Evolutionary conservation across 2,888 invertebrate species (phyloP), one percentile per base, ranked within the genome.

Genomic region (Helicoverpa assulta): DNA sequence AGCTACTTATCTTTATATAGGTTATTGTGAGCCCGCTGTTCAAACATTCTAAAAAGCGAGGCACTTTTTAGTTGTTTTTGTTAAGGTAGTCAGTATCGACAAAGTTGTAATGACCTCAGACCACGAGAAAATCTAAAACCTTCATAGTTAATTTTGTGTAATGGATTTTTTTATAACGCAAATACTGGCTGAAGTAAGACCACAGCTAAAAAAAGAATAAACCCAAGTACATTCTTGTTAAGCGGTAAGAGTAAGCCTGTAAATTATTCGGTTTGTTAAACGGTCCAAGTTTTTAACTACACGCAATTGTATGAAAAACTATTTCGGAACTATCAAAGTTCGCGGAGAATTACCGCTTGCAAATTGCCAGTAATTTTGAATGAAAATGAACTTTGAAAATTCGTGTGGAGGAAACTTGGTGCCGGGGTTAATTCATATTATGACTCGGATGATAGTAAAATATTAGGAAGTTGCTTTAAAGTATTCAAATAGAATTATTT

Each of bases 291-390:
- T 89, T 88, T 85, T 84, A 89, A 88, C 88, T 86, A 83, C 81
- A 86, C 85, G 85, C 87, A 88, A 86, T 88, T 82, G 86, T 86
- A 86, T 85, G 88, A 90, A 91, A 90, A 90, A 89, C 90, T 88
- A 90, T 90, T 90, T 85, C 74, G 78, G 86, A 90, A 89, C 90
- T 90, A 90, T 91, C 86, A 90, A 91, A 91, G 85, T 91, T 91
- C 73, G 76, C 76, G 78, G 83, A 79, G 88, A 90, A 89, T 88
- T 89, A 86, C 86, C 81, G 86, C 86, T 85, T 84, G 90, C 86
- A 90, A 91, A 90, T 91, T 91, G 89, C 88, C 83, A 86, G 90
- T 89, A 89, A 91, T 91, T 91, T 88, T 83, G 86, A 84, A 86
- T 87, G 85, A 85, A 85, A 86, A 88, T 88, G 84, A 90, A 89